A percentile compares a stretch with the other conserved stretches of the same genome.
These are phyloP conservation scores for Theretra japonica DNA, from an alignment of 2,888 invertebrate genomes.

Conservation along the genomic window DNA sequence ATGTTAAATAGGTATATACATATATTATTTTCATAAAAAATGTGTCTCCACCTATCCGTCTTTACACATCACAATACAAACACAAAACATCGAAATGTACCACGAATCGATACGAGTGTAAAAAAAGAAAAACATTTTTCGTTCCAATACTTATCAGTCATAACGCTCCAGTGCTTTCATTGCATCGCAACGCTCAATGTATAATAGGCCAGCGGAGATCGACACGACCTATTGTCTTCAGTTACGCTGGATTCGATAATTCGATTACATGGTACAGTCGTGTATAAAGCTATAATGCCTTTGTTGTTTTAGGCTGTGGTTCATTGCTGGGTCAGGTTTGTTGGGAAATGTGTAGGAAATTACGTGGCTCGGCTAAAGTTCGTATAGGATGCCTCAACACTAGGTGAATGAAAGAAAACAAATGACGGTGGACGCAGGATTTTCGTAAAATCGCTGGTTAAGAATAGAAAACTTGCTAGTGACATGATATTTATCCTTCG, in stretches of 20 bases:
- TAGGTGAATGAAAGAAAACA: no score
- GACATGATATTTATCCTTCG: no score
- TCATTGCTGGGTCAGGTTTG: not conserved
- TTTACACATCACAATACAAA: not conserved
- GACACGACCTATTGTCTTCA: slow-evolving; percentile 33
- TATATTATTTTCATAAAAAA: no score
- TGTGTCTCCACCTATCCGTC: no score
- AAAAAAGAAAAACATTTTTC: slow-evolving; percentile 25
- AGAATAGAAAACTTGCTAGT: no score
- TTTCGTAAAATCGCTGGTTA: no score
- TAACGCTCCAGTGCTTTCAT: slow-evolving; percentile 65
- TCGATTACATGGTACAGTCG: slow-evolving; percentile 42
- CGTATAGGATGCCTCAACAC: no score
- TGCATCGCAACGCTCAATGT: slow-evolving; percentile 63
- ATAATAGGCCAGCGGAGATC: slow-evolving; percentile 61
- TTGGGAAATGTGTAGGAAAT: no score
- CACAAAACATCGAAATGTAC: not conserved
- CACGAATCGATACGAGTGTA: slow-evolving; percentile 23
- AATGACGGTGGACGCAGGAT: no score
- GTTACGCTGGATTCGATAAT: slow-evolving; percentile 63
- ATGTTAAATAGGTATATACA: no score
- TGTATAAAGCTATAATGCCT: slow-evolving; percentile 6
- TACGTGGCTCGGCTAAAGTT: no score
- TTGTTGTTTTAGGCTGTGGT: not conserved
- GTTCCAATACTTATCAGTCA: slow-evolving; percentile 58